A percentile compares a stretch with the other conserved stretches of the same genome.
Evolutionary conservation across 2,888 invertebrate genomes (phyloP).

Genomic region (Flexamia atlantica): DNA sequence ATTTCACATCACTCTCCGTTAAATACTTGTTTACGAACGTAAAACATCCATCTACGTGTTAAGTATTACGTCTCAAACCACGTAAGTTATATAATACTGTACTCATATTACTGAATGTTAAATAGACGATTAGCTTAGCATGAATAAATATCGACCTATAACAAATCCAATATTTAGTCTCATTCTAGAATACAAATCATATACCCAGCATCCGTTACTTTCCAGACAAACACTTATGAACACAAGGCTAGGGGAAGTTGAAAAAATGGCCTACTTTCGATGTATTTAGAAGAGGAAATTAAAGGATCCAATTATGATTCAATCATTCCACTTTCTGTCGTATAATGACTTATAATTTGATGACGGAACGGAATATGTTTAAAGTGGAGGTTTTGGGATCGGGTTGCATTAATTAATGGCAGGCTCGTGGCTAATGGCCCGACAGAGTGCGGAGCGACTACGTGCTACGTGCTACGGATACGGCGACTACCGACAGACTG

Average conservation of each 20-base stretch:
- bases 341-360: slow-evolving; percentile 25
- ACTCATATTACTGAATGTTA: too few relatives aligned
- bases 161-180: too few relatives aligned
- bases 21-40: too few relatives aligned
- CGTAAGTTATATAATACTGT: too few relatives aligned
- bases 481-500: too few relatives aligned
- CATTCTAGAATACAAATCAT: background rate
- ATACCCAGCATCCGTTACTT: background rate
- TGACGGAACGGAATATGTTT: slow-evolving; percentile 12
- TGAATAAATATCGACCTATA: too few relatives aligned
- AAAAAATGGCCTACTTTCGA: slow-evolving; percentile 12
- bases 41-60: too few relatives aligned
- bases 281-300: slow-evolving; percentile 2
- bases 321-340: slow-evolving; percentile 22
- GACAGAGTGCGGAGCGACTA: background rate
- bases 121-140: too few relatives aligned
- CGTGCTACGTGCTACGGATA: too few relatives aligned
- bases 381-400: slow-evolving; percentile 30
- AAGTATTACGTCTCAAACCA: too few relatives aligned
- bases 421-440: background rate
- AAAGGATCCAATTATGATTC: slow-evolving; percentile 26
- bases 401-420: slow-evolving; percentile 6
- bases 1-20: too few relatives aligned
- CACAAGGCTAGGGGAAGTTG: background rate
- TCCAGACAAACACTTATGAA: background rate